phyloP scores from a whole-genome alignment of 1,140 invertebrate genomes.

The Zophobas atratus region DNA sequence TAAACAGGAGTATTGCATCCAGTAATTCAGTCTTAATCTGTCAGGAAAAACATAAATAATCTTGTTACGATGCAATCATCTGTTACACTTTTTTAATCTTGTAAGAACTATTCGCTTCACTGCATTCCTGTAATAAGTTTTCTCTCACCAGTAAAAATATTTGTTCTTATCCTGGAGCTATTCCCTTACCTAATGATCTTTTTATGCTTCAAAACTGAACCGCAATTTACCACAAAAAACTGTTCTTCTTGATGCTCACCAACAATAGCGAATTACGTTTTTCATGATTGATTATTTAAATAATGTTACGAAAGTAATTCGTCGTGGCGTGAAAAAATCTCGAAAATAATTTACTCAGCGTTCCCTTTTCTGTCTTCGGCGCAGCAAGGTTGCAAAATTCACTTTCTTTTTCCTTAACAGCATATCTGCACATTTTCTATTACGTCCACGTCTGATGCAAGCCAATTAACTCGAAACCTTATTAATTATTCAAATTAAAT shows the following conservation, averaged over 20 bases:
- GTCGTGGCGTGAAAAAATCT: not conserved
- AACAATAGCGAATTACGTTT: slow-evolving; percentile 31
- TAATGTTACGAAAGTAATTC: slow-evolving; percentile 24
- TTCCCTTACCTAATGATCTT: slow-evolving; percentile 27
- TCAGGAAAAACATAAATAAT: slow-evolving; percentile 19
- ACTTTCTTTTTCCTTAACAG: slow-evolving; percentile 9
- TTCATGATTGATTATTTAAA: slow-evolving; percentile 10
- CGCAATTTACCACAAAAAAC: slow-evolving; percentile 8
- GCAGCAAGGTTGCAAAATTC: not conserved
- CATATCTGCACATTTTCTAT: not conserved
- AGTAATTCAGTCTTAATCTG: slow-evolving; percentile 14
- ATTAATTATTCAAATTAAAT: slow-evolving; percentile 25
- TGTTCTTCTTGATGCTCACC: slow-evolving; percentile 19
- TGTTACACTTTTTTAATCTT: slow-evolving; percentile 27
- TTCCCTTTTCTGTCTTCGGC: not conserved
- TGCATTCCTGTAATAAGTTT: slow-evolving; percentile 32
- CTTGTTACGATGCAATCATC: slow-evolving; percentile 32
- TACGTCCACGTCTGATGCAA: slow-evolving; percentile 13
- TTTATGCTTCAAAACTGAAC: slow-evolving; percentile 27
- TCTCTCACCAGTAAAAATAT: slow-evolving; percentile 13
- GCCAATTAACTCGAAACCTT: slow-evolving; percentile 19
- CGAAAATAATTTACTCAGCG: not conserved
- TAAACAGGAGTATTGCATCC: slow-evolving; percentile 1
- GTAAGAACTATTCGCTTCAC: slow-evolving; percentile 27
- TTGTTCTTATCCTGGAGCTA: slow-evolving; percentile 5